These are phyloP conservation scores for Pocota personata DNA, from an alignment of 2,888 invertebrate genomes.

Conservation along the genomic window DNA sequence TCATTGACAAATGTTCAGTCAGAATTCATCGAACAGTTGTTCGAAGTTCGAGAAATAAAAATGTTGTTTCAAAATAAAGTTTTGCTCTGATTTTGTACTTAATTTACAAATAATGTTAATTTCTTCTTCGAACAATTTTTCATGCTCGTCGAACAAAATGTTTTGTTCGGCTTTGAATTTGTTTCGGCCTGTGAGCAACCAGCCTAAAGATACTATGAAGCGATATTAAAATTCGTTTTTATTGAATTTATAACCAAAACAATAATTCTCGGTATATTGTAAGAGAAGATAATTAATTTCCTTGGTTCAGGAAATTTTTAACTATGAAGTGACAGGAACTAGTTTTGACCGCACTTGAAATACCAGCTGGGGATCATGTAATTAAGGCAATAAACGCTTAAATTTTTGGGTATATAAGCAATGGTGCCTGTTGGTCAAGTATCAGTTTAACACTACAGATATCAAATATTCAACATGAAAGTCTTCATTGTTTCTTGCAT, in stretches of 20 bases:
- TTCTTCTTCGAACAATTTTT: no score
- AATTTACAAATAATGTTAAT: no score
- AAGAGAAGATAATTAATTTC: not conserved
- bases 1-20: no score
- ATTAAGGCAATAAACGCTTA: not conserved
- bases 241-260: constrained; percentile 5
- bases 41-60: no score
- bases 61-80: no score
- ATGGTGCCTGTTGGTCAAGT: not conserved
- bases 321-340: constrained; percentile 23
- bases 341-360: constrained; percentile 1
- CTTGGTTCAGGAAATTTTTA: not conserved
- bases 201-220: no score
- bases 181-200: no score
- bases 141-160: no score
- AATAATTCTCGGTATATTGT: not conserved
- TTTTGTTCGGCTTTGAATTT: no score
- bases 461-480: constrained; percentile 9
- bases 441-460: constrained; percentile 5
- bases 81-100: no score
- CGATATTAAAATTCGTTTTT: not conserved
- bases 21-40: no score
- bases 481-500: constrained; percentile 23
- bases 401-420: constrained; percentile 17
- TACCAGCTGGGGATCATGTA: not conserved